Percentiles rank a stretch among this genome's conserved stretches.
Evolutionary conservation across 2,888 invertebrate species (phyloP).

Genomic region (Pelosia muscerda): DNA sequence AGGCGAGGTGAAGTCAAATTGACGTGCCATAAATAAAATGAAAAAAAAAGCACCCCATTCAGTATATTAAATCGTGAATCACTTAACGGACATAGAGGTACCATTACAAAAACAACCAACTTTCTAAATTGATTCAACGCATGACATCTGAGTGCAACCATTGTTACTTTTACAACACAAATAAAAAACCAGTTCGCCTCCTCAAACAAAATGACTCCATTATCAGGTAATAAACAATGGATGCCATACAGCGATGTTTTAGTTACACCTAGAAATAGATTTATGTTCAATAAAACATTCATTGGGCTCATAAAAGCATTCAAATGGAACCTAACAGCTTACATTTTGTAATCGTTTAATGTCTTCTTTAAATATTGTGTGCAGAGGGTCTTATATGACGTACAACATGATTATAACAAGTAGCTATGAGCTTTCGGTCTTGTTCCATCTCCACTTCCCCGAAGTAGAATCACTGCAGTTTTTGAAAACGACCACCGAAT

Average conservation of each 20-base stretch:
- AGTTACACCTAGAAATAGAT: conserved; percentile 25
- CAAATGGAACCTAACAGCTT: conserved; percentile 3
- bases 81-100: not conserved
- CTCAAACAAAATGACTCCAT: conserved; percentile 2
- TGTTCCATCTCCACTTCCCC: not conserved
- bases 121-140: conserved; percentile 3
- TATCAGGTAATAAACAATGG: conserved; percentile 8
- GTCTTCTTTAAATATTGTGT: not conserved
- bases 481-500: no score
- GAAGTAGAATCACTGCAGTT: not conserved
- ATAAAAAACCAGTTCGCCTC: conserved; percentile 1
- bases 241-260: conserved; percentile 4
- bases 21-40: not conserved
- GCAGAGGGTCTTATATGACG: not conserved
- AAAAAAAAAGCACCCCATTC: not conserved
- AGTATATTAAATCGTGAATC: not conserved
- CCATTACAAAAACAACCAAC: not conserved
- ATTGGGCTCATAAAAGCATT: conserved; percentile 23
- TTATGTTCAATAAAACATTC: conserved; percentile 26
- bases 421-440: not conserved
- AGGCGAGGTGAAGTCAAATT: not conserved
- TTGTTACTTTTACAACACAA: conserved; percentile 10
- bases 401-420: not conserved
- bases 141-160: not conserved
- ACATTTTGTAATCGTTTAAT: not conserved